A percentile compares a stretch with the other conserved stretches of the same genome.
Evolutionary conservation across 2,113 vertebrate genomes (phyloP).

Genomic region (Ameiurus melas): DNA sequence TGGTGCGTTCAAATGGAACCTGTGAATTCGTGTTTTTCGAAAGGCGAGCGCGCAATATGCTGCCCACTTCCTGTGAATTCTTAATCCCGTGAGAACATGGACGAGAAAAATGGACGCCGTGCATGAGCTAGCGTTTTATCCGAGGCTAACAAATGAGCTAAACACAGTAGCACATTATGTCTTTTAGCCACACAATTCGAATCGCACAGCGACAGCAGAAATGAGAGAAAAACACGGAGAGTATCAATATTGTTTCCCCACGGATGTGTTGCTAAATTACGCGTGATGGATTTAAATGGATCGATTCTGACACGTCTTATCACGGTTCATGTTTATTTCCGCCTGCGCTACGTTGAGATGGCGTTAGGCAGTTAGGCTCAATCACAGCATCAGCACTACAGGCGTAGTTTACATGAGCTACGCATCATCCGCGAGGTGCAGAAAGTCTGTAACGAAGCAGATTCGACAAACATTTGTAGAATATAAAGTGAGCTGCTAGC

Average conservation of each 20-base stretch:
- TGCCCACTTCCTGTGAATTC: not conserved
- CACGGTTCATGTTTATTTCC: not conserved
- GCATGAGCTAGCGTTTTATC: not conserved
- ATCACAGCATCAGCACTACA: not conserved
- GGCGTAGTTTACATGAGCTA: not conserved
- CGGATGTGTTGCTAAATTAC: not conserved
- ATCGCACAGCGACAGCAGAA: not conserved
- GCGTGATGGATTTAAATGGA: not conserved
- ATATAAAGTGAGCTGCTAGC: not conserved
- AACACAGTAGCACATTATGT: not conserved
- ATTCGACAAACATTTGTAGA: not conserved
- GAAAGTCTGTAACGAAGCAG: not conserved
- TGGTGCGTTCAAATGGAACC: not conserved
- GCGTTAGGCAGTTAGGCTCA: not conserved
- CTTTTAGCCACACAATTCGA: not conserved
- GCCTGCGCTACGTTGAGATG: not conserved
- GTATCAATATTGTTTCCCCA: not conserved
- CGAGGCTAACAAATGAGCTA: not conserved
- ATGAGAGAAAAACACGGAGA: not conserved
- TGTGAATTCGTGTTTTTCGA: not conserved
- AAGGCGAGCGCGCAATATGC: not conserved
- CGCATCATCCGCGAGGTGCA: not conserved
- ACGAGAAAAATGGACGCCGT: not conserved
- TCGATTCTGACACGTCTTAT: not conserved
- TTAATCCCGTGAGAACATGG: not conserved